These are phyloP conservation scores for Anthopleura sola DNA, from an alignment of 64 coral and sea anemone species.

Conservation along the genomic window DNA sequence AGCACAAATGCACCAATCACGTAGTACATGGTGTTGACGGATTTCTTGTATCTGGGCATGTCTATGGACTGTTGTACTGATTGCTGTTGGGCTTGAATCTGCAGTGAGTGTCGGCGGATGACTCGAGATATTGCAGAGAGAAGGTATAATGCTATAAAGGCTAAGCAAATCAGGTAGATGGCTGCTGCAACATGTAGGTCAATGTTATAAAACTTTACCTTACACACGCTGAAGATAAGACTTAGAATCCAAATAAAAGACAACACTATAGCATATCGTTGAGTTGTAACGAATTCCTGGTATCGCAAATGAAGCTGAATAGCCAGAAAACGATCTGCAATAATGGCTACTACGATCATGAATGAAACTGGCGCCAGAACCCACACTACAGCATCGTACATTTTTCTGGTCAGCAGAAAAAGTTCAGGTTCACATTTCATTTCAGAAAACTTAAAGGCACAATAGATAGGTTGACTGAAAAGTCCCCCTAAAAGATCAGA, in stretches of 20 bases:
- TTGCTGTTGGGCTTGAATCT: slow-evolving; percentile 1
- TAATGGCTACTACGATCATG: neutral
- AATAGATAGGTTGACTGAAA: neutral
- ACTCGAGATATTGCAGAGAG: neutral
- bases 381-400: neutral
- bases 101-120: neutral
- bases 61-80: neutral
- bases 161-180: neutral
- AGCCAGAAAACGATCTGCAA: slow-evolving; percentile 6
- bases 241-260: neutral
- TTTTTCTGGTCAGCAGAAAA: neutral
- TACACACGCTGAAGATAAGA: neutral
- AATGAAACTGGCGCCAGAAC: neutral
- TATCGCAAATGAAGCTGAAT: slow-evolving; percentile 1
- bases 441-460: neutral
- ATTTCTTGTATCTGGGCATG: slow-evolving; percentile 8
- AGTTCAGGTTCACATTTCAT: neutral
- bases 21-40: neutral
- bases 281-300: neutral
- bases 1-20: neutral
- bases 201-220: neutral
- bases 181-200: neutral
- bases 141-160: neutral
- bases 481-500: neutral
- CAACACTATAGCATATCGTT: neutral